Percentiles rank a stretch among this genome's conserved stretches.
Evolutionary conservation across 2,888 invertebrate species (phyloP).

Genomic region (Empis stercorea): DNA sequence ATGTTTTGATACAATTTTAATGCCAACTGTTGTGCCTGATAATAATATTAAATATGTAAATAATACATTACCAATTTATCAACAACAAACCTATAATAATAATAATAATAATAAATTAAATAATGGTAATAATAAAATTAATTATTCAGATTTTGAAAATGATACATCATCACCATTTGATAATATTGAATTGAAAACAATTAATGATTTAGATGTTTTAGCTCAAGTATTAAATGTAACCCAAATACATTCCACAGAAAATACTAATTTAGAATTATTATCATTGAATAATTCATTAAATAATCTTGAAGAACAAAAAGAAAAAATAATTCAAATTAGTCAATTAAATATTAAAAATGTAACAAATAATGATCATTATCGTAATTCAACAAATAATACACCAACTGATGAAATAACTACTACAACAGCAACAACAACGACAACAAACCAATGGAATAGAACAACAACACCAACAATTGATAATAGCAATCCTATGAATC

Average conservation of each 20-base stretch:
- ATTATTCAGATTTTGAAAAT: conserved; percentile 74
- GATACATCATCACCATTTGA: conserved; percentile 90
- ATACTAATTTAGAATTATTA: too few species aligned
- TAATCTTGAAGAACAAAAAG: not conserved
- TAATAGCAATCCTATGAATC: too few species aligned
- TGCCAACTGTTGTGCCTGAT: conserved; percentile 29
- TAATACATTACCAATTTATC: not conserved
- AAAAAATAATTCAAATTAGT: not conserved
- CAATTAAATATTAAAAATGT: conserved; percentile 4
- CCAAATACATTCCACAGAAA: conserved; percentile 6
- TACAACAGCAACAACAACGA: not conserved
- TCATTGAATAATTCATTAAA: too few species aligned
- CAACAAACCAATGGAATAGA: conserved; percentile 1
- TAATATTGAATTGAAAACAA: conserved; percentile 80
- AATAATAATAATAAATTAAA: not conserved
- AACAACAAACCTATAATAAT: not conserved
- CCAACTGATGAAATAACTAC: not conserved
- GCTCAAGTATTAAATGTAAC: conserved; percentile 55
- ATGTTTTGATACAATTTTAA: conserved; percentile 33
- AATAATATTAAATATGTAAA: not conserved
- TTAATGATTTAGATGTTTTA: conserved; percentile 83
- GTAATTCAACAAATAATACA: conserved; percentile 1
- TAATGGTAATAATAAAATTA: conserved; percentile 22
- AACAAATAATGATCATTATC: not conserved
- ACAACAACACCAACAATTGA: too few species aligned